Evolutionary conservation across 2,797 vertebrate genomes (phyloP), one percentile per base, ranked within the genome.

Genomic region (Halcyon smyrnensis): DNA sequence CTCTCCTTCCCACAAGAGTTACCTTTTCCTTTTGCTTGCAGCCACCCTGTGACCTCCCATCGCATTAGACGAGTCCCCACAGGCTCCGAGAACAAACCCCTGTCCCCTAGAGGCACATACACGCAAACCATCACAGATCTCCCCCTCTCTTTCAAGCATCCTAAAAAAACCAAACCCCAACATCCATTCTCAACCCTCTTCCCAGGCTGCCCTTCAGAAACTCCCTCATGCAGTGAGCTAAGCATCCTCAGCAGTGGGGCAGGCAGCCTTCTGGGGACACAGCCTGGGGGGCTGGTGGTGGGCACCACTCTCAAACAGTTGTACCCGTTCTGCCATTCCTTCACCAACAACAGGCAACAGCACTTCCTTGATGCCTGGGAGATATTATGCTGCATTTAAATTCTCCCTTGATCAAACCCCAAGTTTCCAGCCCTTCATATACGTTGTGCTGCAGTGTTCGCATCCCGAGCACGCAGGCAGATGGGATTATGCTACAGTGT

Each of bases 151-250:
- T 51, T 39, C n/a, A 39, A 75, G 28, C 39, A 43, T 7, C 27
- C 4, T 11, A n/a, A 30, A 79, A 62, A 54, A 15, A 3, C 8
- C 32, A 12, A 21, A 37, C 34, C 12, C 32, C 15, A 21, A 37
- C 34, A n/a, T 54, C 41, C 21, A 10, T 65, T 54, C 69, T 32
- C 46, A 81, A 13, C 18, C 20, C 36, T 60, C 12, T 60, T 60
- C 63, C 63, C 24, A 46, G 14, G 2, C 21, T 84, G 51, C 50
- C 17, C 16, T 48, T 32, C 34, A 37, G 34, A 34, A 51, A 36
- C 9, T 24, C 39, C 12, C 19, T 18, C 16, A 1, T 0, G 1
- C 39, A 12, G 23, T 9, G 24, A 36, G 30, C 1, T 9, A 28
- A 36, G 30, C 1, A 3, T 10, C 28, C 54, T 56, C 9, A 12